These are phyloP conservation scores for Rousettus madagascariensis DNA, from an alignment of 2,797 vertebrate species.

Conservation along the genomic window DNA sequence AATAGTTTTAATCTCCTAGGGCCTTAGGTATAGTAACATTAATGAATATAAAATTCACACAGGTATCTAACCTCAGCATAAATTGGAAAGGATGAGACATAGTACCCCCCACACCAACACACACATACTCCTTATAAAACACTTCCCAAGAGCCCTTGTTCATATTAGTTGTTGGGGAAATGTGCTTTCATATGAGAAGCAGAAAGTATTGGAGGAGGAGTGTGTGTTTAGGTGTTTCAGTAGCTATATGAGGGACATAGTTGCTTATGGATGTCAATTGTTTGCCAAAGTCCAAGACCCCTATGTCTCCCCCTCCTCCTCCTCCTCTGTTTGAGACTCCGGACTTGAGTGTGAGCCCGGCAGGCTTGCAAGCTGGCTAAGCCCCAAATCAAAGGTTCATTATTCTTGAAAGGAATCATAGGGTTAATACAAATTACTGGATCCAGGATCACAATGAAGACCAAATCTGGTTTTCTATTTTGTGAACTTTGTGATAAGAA, in stretches of 20 bases:
- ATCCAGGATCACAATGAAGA: background rate
- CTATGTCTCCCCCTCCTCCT: background rate
- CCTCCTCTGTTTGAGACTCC: background rate
- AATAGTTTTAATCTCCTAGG: constrained; percentile 63
- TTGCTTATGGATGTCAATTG: background rate
- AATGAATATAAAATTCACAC: constrained; percentile 14
- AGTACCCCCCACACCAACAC: background rate
- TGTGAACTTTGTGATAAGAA: constrained; percentile 25
- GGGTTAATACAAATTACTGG: constrained; percentile 42
- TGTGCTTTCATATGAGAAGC: constrained; percentile 22
- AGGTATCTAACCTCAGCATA: constrained; percentile 26
- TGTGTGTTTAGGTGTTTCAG: constrained; percentile 49
- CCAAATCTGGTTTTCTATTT: constrained; percentile 32
- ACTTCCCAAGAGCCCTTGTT: constrained; percentile 1
- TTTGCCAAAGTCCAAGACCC: background rate
- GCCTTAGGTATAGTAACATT: constrained; percentile 49
- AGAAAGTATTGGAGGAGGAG: background rate
- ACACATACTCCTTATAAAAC: background rate
- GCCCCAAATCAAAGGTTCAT: background rate
- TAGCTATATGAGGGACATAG: background rate
- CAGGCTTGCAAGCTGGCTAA: background rate
- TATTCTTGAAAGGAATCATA: constrained; percentile 21
- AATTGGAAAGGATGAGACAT: constrained; percentile 5
- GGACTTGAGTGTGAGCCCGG: background rate
- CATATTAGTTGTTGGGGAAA: constrained; percentile 29